Evolutionary conservation across 1,140 invertebrate genomes (phyloP).

Genomic region (Amyelois transitella): DNA sequence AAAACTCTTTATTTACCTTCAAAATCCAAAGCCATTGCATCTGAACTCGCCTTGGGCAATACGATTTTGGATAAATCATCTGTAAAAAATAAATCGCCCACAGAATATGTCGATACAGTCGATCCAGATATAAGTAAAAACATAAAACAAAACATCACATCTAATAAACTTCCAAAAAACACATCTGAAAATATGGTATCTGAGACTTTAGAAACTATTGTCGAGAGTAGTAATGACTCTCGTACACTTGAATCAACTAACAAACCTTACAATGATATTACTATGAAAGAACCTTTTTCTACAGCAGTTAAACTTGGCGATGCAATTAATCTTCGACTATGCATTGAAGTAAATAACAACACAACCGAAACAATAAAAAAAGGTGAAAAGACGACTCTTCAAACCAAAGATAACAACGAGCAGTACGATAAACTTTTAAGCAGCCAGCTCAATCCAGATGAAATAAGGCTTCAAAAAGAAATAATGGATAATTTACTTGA

Average conservation of each 20-base stretch:
- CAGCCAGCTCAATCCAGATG: slow-evolving; percentile 30
- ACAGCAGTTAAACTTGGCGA: slow-evolving; percentile 19
- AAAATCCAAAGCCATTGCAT: background rate
- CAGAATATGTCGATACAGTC: no score
- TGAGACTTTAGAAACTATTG: background rate
- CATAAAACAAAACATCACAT: background rate
- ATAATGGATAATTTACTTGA: slow-evolving; percentile 14
- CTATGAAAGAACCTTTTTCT: background rate
- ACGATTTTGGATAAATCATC: background rate
- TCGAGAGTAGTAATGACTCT: slow-evolving; percentile 1
- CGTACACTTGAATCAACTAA: background rate
- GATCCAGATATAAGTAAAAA: no score
- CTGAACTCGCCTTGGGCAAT: background rate
- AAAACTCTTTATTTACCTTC: background rate
- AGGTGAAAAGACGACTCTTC: background rate
- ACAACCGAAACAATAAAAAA: background rate
- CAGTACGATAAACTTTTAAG: background rate
- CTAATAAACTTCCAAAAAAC: background rate
- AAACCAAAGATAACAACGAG: background rate
- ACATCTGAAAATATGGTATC: background rate
- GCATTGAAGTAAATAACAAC: slow-evolving; percentile 35
- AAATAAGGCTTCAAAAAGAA: slow-evolving; percentile 14
- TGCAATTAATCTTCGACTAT: slow-evolving; percentile 32
- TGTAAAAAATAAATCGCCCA: background rate
- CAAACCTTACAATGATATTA: background rate